Evolutionary conservation across 2,888 invertebrate species (phyloP).

Genomic region (Lampropteryx suffumata): DNA sequence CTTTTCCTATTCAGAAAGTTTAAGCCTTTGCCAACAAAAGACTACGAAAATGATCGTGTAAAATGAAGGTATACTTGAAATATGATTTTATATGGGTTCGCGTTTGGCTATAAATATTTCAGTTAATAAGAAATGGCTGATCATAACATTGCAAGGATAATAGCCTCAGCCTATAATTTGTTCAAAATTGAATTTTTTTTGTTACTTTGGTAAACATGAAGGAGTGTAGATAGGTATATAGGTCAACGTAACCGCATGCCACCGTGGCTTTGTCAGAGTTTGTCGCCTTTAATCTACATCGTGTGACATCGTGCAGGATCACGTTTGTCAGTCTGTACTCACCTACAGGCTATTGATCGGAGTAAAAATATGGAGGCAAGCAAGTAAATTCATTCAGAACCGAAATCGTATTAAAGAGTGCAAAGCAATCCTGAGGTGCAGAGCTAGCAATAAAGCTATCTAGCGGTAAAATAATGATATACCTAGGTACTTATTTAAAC

Average conservation of each 20-base stretch:
- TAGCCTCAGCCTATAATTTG: no score
- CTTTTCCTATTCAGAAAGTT: slow-evolving; percentile 31
- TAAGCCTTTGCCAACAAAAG: slow-evolving; percentile 14
- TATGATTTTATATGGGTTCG: background rate
- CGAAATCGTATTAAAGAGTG: slow-evolving; percentile 15
- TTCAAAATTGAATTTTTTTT: no score
- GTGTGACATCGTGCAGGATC: no score
- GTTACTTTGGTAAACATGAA: no score
- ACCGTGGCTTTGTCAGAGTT: no score
- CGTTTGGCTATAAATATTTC: background rate
- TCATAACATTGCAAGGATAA: no score
- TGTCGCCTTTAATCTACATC: no score
- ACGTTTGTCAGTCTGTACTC: background rate
- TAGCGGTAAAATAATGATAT: slow-evolving; percentile 42
- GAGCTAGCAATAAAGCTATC: slow-evolving; percentile 40
- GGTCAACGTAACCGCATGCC: no score
- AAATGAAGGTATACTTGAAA: background rate
- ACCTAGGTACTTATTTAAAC: slow-evolving; percentile 33
- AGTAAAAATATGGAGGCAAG: background rate
- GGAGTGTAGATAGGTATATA: no score
- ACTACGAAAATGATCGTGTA: slow-evolving; percentile 11
- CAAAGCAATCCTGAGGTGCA: slow-evolving; percentile 28
- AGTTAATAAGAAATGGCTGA: no score
- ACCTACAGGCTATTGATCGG: background rate
- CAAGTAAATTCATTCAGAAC: slow-evolving; percentile 25